Evolutionary conservation across 1,140 invertebrate genomes (phyloP), one percentile per base, ranked within the genome.

Genomic region (Drosophila elegans): DNA sequence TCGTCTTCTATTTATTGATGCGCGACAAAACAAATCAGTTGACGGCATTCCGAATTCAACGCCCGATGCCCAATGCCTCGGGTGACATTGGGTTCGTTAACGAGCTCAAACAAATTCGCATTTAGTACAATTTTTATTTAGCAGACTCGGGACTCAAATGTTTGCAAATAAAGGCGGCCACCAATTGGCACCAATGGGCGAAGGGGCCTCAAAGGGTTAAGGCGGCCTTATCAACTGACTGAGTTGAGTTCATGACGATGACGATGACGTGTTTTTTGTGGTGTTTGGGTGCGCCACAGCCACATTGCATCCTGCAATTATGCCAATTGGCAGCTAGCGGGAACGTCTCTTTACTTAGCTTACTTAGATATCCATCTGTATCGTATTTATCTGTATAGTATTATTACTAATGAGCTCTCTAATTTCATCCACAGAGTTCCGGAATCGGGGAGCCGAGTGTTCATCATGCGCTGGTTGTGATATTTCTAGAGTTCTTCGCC

Each of bases 401-500:
- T 66, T 27, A 64, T 44, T 45, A 16, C 32, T 45, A 56, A 63
- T 63, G 13, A 39, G 11, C 4, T 11, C 9, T 44, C 38, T 52
- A 45, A 55, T 51, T 54, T 60, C 39, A 32, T 52, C 74, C 72
- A 46, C 78, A 92, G 92, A 92, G 84, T 83, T 98, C 97, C 75
- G 97, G 97, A 74, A 95, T 98, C 90, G 97, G 97, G 72, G 96
- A 98, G 91, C 97, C 98, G 55, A 98, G 97, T 91, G 96, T 99
- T 41, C 98, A 98, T 93, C 99, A 99, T 95, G 99, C 98, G 48
- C 94, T 99, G 91, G 96, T 99, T 81, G 98, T 99, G 80, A 99
- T 99, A 93, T 99, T 99, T 94, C 94, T 99, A 93, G 99, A 99
- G 94, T 99, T 99, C 94, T 99, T 99, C 93, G 97, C 98, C 61